Evolutionary conservation across 2,888 invertebrate genomes (phyloP).

Genomic region (Chorisops tibialis): DNA sequence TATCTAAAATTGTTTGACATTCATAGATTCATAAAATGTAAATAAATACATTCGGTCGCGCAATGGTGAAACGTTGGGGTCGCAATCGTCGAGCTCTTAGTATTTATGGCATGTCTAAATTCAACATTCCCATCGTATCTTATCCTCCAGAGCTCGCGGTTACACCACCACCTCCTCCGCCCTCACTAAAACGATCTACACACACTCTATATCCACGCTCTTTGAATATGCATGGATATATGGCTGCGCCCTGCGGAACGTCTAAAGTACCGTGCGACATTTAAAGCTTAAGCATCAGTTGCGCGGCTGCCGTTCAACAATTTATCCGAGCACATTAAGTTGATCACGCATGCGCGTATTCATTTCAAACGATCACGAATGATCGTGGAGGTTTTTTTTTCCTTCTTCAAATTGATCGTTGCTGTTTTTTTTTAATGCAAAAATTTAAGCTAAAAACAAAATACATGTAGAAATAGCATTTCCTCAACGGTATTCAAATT

Average conservation of each 20-base stretch:
- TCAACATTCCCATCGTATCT: conserved; percentile 33
- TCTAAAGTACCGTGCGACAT: not conserved
- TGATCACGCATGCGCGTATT: conserved; percentile 1
- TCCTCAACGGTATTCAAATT: no score
- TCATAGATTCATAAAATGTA: conserved; percentile 35
- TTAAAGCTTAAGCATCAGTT: no score
- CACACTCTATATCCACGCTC: no score
- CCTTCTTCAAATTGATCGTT: not conserved
- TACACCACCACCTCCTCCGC: not conserved
- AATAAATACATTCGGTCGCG: conserved; percentile 25
- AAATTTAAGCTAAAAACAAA: no score
- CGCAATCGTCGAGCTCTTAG: conserved; percentile 22
- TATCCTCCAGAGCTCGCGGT: not conserved
- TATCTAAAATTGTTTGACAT: conserved; percentile 36
- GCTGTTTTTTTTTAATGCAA: not conserved
- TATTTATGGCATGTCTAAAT: conserved; percentile 31
- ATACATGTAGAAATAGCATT: no score
- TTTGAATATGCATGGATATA: no score
- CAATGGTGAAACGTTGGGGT: conserved; percentile 17
- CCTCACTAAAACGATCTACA: no score
- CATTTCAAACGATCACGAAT: not conserved
- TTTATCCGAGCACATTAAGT: not conserved
- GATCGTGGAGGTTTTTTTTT: not conserved
- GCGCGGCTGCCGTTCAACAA: no score
- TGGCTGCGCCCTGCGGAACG: not conserved